Base-by-base conservation (phyloP, 2,888 invertebrate genomes). In the Crocallis elinguaria region DNA sequence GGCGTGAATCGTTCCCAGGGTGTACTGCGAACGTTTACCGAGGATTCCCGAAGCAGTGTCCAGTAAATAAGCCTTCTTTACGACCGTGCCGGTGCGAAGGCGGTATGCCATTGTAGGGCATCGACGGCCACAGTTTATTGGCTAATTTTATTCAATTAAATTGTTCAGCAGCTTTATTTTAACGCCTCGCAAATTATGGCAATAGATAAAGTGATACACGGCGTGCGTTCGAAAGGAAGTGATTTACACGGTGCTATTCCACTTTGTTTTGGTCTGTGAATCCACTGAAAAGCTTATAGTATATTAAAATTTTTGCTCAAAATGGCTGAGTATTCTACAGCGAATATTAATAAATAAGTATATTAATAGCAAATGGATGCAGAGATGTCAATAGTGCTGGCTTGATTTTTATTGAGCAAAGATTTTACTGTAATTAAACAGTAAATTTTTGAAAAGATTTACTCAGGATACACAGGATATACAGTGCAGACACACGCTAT, bases 111-210 rank as follows among this genome's bases (percentile, higher is more conserved):
- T 90, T 91, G 90, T 90, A 77, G 78, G 72, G 64, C 77, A 78
- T 86, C 86, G 85, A 86, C 79, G 75, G 64, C 71, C 69, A 67
- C 77, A 85, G 74, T 91, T 91, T 91, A 91, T 90, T 86, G 88
- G 87, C 87, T 90, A 90, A 90, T 90, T 90, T 90, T 84, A 85
- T 89, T 87, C 90, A 89, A 90, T 90, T 89, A 89, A 88, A 89
- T 86, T 86, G 88, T 88, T 87, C 82, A 71, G 71, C 48, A 45
- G 53, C 48, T 53, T 59, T 55, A 49, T 41, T 85, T 87, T 84
- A 86, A 81, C 87, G 83, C 86, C 77, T 82, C 60, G 73, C 66
- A 80, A 86, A 79, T 86, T 85, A 87, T 84, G 79, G 84, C 81
- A 81, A 86, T 87, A 87, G 88, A 86, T 75, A 81, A 78, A 77